Percentiles rank a stretch among this genome's conserved stretches.
These are phyloP conservation scores for Sisor rabdophorus DNA, from an alignment of 2,113 vertebrate species.

Conservation along the genomic window DNA sequence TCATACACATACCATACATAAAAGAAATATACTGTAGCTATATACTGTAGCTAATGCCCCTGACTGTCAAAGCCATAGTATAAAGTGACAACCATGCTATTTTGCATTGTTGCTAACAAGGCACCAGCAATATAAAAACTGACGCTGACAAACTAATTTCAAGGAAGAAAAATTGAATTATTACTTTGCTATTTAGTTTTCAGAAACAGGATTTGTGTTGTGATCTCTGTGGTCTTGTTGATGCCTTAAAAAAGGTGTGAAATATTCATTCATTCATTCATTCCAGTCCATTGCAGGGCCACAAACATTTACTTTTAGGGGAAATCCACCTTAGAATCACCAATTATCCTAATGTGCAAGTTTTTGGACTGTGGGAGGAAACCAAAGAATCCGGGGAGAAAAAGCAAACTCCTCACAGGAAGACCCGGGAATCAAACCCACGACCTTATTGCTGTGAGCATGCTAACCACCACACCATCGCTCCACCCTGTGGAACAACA, in stretches of 20 bases:
- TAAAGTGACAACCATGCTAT: constrained; percentile 42
- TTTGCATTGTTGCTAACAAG: constrained; percentile 73
- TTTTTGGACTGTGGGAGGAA: no score
- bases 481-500: neutral
- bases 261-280: no score
- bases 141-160: constrained; percentile 80
- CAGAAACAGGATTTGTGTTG: constrained; percentile 74
- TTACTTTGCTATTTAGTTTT: constrained; percentile 74
- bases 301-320: no score
- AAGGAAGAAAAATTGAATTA: constrained; percentile 69
- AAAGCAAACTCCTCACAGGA: no score
- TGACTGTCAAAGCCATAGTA: neutral
- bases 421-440: no score
- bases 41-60: no score
- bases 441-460: no score
- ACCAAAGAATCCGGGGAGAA: no score
- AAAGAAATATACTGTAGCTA: neutral
- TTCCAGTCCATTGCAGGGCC: no score
- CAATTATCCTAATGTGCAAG: no score
- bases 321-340: no score
- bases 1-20: neutral
- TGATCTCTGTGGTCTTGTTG: constrained; percentile 77
- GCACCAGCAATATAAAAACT: constrained; percentile 73
- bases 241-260: constrained; percentile 76
- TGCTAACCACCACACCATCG: no score